Evolutionary conservation across 2,888 invertebrate genomes (phyloP), one percentile per base, ranked within the genome.

Genomic region (Agrochola litura): DNA sequence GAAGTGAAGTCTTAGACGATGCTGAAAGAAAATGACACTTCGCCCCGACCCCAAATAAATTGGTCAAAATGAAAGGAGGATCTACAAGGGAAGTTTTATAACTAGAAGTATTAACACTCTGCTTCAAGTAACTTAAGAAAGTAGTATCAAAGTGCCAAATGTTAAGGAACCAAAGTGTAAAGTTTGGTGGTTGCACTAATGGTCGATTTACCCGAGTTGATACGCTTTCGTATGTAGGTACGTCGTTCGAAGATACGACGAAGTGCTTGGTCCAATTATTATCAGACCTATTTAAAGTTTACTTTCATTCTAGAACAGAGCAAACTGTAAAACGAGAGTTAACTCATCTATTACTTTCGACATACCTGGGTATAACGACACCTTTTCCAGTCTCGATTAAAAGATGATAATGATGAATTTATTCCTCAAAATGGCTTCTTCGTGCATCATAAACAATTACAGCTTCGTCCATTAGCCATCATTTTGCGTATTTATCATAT

Each of bases 371-470:
- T n/a, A n/a, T n/a, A 56, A 19, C 12, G 52, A 49, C 73, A 68
- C 9, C 25, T 69, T 80, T 56, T 22, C 30, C 19, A 54, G 9
- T 65, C 5, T 2, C 43, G 12, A 71, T 70, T 63, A 81, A 80
- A 80, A 81, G 10, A 43, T 63, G 19, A 68, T 60, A 37, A n/a
- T 49, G 63, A 64, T 52, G 54, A 60, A 72, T 72, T 30, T 68
- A 30, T 30, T 25, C 14, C 37, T 76, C 25, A 66, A 37, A 56
- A 70, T 73, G 22, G 56, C 82, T 63, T 71, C 78, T 82, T 86
- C 85, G 73, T 81, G 84, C 73, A 78, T 79, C 83, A 81, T 87
- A 91, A 92, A 92, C 91, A 92, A 92, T 93, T 92, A 91, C 68
- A 82, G 79, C 80, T 85, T 81, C 84, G 83, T 81, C 87, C 84